Percentiles rank a stretch among this genome's conserved stretches.
Conservation (phyloP, 2,888 invertebrate genomes). For the Athetis lepigone region DNA sequence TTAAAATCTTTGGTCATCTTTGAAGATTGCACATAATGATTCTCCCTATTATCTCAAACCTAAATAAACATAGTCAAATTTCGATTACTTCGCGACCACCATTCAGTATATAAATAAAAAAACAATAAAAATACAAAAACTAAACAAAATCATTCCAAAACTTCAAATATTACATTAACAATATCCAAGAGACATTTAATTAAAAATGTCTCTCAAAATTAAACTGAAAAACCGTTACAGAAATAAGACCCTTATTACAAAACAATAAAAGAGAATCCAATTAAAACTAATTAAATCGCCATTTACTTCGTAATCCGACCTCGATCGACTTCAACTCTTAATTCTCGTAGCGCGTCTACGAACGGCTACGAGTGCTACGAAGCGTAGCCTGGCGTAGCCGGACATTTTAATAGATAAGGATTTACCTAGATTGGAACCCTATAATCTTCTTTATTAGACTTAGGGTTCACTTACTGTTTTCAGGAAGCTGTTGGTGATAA, state of each 20-base stretch:
- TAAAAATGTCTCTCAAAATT: too few relatives aligned
- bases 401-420: constrained; percentile 49
- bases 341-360: constrained; percentile 58
- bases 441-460: constrained; percentile 44
- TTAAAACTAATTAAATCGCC: constrained; percentile 34
- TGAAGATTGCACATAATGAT: too few relatives aligned
- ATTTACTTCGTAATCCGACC: constrained; percentile 27
- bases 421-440: constrained; percentile 47
- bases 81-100: too few relatives aligned
- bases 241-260: background rate
- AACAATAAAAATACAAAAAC: too few relatives aligned
- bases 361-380: constrained; percentile 50
- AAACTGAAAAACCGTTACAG: background rate
- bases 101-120: too few relatives aligned
- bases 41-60: too few relatives aligned
- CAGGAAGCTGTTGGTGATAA: constrained; percentile 11
- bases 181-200: too few relatives aligned
- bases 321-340: constrained; percentile 33
- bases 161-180: too few relatives aligned
- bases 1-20: too few relatives aligned
- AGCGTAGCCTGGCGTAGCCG: constrained; percentile 54
- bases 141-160: too few relatives aligned
- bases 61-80: too few relatives aligned
- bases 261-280: constrained; percentile 5
- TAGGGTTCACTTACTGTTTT: constrained; percentile 5